Conservation (phyloP, 37 sponge, comb jelly and placozoan species). For the Mnemiopsis leidyi region DNA sequence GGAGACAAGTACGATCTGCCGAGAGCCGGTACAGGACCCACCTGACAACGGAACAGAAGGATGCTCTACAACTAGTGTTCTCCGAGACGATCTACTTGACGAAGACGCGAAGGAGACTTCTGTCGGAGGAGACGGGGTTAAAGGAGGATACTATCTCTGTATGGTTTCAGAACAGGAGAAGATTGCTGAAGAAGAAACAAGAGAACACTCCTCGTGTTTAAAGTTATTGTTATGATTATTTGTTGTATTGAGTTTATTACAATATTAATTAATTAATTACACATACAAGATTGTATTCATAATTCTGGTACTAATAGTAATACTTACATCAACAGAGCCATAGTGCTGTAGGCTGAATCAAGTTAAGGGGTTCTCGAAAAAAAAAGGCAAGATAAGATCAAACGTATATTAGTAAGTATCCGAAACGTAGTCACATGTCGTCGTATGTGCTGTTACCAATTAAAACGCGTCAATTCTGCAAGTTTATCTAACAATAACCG, state of each 20-base stretch:
- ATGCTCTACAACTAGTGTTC: neutral
- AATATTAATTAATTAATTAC: neutral
- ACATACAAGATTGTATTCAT: too few species aligned
- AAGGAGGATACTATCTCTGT: slow-evolving; percentile 44
- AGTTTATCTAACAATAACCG: neutral
- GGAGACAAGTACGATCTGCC: neutral
- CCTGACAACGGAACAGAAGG: neutral
- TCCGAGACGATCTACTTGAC: neutral
- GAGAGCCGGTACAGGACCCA: neutral
- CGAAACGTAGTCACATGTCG: too few species aligned
- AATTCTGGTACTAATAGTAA: too few species aligned
- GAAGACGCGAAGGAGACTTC: neutral
- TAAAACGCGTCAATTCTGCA: neutral
- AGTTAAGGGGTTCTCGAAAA: too few species aligned
- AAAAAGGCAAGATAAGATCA: too few species aligned
- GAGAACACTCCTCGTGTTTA: neutral
- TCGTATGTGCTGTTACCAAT: neutral
- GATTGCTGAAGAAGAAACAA: neutral
- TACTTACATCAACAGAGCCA: too few species aligned
- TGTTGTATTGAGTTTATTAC: neutral
- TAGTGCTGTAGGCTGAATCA: too few species aligned
- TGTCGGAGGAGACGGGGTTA: slow-evolving; percentile 48
- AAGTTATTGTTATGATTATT: neutral
- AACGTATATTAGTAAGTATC: too few species aligned
- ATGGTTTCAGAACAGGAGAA: slow-evolving; percentile 54